phyloP scores from a whole-genome alignment of 2,113 vertebrate species.

The Strix uralensis region DNA sequence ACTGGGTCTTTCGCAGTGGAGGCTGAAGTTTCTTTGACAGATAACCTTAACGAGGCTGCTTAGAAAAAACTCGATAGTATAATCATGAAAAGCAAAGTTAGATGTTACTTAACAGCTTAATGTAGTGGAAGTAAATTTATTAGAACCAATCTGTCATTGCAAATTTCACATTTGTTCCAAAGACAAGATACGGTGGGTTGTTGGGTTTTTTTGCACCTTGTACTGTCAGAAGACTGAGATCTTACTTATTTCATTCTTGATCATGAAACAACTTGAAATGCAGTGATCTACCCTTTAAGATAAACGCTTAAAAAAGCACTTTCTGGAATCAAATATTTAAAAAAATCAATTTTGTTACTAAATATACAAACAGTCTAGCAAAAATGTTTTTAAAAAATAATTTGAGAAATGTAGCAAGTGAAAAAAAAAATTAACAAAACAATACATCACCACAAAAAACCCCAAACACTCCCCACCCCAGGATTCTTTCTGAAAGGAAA shows the following conservation, averaged over 20 bases:
- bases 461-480: rapidly evolving
- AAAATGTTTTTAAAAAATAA: rapidly evolving
- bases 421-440: background rate
- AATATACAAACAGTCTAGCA: background rate
- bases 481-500: background rate
- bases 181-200: background rate
- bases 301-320: background rate
- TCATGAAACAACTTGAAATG: background rate
- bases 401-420: background rate
- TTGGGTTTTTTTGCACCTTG: background rate
- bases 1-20: background rate
- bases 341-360: background rate
- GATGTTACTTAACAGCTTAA: background rate
- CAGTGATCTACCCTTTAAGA: background rate
- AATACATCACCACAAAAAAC: background rate
- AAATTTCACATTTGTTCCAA: background rate
- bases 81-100: background rate
- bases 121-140: background rate
- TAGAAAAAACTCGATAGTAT: background rate
- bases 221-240: background rate
- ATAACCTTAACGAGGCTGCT: background rate
- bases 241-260: background rate
- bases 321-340: background rate
- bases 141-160: background rate
- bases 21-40: background rate